phyloP scores from a whole-genome alignment of 2,797 vertebrate genomes.

The Anableps anableps region DNA sequence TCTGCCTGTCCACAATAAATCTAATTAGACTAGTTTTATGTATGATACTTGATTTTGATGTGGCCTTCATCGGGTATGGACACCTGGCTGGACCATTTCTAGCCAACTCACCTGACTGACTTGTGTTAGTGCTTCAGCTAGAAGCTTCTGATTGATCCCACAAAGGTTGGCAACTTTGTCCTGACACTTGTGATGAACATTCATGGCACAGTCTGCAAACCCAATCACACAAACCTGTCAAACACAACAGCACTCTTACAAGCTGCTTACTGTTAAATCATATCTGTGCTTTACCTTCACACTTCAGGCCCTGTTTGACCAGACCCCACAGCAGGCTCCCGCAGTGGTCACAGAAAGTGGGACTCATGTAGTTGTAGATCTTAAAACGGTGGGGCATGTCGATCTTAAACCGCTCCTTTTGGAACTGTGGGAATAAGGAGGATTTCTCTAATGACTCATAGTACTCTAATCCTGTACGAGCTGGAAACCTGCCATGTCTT shows the following conservation, averaged over 20 bases:
- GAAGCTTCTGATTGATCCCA: slow-evolving; percentile 98
- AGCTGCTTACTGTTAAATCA: not conserved
- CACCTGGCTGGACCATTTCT: not conserved
- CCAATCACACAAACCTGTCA: slow-evolving; percentile 9
- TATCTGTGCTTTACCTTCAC: slow-evolving; percentile 86
- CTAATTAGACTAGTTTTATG: slow-evolving; percentile 4
- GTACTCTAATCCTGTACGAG: not conserved
- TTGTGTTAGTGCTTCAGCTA: slow-evolving; percentile 97
- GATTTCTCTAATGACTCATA: slow-evolving; percentile 7
- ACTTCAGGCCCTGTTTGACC: slow-evolving; percentile 96
- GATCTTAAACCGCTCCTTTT: slow-evolving; percentile 98
- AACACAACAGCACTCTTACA: not conserved
- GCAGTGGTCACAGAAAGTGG: slow-evolving; percentile 98
- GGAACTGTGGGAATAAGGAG: slow-evolving; percentile 84
- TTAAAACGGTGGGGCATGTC: slow-evolving; percentile 99
- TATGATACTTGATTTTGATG: not conserved
- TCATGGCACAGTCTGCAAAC: slow-evolving; percentile 93
- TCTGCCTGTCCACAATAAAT: not conserved
- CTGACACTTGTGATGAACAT: slow-evolving; percentile 98
- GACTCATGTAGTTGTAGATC: slow-evolving; percentile 97
- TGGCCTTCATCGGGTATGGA: not conserved
- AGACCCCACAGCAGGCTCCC: slow-evolving; percentile 98
- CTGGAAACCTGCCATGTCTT: slow-evolving; percentile 37
- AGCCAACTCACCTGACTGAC: slow-evolving; percentile 87
- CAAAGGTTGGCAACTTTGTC: slow-evolving; percentile 98